Conservation (phyloP, 2,113 vertebrate species). For the human (Homo sapiens) region GRCh38 chr12:63972501-63973000, state of each 20-base stretch:
- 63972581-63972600: not conserved
- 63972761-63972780: not conserved
- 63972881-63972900: too few species aligned
- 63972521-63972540: not conserved
- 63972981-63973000: too few species aligned
- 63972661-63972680: not conserved
- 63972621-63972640: not conserved
- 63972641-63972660: not conserved
- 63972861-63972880: too few species aligned
- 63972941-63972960: too few species aligned
- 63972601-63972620: not conserved
- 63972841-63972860: not conserved
- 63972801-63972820: not conserved
- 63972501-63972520: not conserved
- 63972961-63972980: too few species aligned
- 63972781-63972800: not conserved
- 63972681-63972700: not conserved
- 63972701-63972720: not conserved
- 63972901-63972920: too few species aligned
- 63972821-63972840: not conserved
- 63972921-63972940: too few species aligned
- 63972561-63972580: not conserved
- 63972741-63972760: not conserved
- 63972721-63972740: not conserved
- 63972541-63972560: not conserved